A percentile compares a stretch with the other conserved stretches of the same genome.
Conservation (phyloP, 2,113 vertebrate species). For the Mirounga angustirostris region DNA sequence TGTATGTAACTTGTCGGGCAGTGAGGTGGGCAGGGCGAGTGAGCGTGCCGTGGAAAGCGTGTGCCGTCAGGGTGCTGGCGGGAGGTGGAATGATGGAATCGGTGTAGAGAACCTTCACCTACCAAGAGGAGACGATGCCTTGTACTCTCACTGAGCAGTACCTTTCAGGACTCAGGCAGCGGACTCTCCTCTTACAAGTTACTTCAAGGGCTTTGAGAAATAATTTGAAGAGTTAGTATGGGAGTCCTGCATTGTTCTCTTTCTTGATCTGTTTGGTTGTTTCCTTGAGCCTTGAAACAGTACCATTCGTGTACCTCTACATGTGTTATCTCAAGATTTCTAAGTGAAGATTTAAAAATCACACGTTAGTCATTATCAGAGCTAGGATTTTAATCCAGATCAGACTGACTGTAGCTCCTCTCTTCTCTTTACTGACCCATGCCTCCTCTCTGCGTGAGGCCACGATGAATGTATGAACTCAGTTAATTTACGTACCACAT, state of each 20-base stretch:
- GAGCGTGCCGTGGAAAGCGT: not conserved
- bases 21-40: not conserved
- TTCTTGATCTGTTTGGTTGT: not conserved
- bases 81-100: not conserved
- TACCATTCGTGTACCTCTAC: not conserved
- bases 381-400: not conserved
- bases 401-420: not conserved
- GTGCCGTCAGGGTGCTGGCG: not conserved
- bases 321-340: not conserved
- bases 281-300: not conserved
- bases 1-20: constrained; percentile 85
- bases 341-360: not conserved
- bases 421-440: not conserved
- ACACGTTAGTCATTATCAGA: not conserved
- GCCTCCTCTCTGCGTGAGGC: not conserved
- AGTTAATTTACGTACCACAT: not conserved
- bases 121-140: not conserved
- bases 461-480: not conserved
- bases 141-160: not conserved
- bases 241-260: not conserved
- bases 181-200: not conserved
- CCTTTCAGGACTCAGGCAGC: not conserved
- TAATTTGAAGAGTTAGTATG: not conserved
- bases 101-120: not conserved
- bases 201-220: not conserved